Conservation (phyloP, 30 jellyfish, hydroid and myxozoan genomes). For the Pseudorhiza aurosa region DNA sequence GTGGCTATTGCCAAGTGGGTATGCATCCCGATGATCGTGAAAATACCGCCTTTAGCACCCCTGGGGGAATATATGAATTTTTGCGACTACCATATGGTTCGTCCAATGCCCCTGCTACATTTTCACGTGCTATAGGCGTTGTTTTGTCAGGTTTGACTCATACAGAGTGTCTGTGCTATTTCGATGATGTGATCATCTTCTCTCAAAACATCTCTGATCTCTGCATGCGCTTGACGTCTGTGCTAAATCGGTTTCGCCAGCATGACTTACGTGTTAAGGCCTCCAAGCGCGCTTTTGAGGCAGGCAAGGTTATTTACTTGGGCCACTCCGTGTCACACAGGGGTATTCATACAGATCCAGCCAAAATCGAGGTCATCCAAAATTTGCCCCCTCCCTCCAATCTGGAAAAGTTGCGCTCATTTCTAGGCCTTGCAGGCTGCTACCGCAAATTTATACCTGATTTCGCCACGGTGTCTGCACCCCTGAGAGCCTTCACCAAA, state of each 20-base stretch:
- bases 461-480: conserved; percentile 44
- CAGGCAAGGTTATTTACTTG: conserved; percentile 15
- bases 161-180: conserved; percentile 24
- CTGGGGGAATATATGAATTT: conserved; percentile 23
- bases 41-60: conserved; percentile 24
- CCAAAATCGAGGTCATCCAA: not conserved
- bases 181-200: conserved; percentile 67
- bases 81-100: conserved; percentile 18
- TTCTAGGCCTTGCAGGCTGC: conserved; percentile 58
- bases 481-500: conserved; percentile 32
- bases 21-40: conserved; percentile 22
- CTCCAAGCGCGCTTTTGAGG: conserved; percentile 35
- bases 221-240: conserved; percentile 5
- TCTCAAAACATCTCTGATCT: conserved; percentile 8
- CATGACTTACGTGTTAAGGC: conserved; percentile 21
- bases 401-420: conserved; percentile 1
- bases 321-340: conserved; percentile 40
- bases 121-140: conserved; percentile 30
- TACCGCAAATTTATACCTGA: conserved; percentile 42
- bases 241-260: not conserved
- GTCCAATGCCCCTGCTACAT: conserved; percentile 29
- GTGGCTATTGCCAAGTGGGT: conserved; percentile 14
- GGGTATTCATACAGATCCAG: conserved; percentile 24
- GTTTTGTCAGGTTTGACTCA: conserved; percentile 23
- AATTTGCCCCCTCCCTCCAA: not conserved